phyloP scores from a whole-genome alignment of 2,113 vertebrate genomes.

The Sylvilagus bachmani region DNA sequence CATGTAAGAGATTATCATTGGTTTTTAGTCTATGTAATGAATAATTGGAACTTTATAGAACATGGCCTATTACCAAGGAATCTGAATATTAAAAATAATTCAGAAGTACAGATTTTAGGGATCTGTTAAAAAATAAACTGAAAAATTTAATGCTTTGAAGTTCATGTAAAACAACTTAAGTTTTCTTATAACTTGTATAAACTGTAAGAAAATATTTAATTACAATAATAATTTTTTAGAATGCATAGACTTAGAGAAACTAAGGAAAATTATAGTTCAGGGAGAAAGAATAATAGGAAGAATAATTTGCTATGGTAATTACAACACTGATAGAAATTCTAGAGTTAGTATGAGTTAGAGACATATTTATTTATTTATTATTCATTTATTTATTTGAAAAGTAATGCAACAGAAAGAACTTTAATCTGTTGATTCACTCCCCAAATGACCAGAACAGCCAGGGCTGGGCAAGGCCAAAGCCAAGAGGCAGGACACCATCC shows the following conservation, averaged over 20 bases:
- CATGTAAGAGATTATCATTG: constrained; percentile 52
- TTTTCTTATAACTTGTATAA: background rate
- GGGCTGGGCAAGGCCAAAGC: too few relatives aligned
- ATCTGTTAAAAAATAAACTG: too few relatives aligned
- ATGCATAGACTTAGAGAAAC: background rate
- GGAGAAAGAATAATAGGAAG: background rate
- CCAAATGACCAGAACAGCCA: too few relatives aligned
- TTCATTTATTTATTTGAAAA: too few relatives aligned
- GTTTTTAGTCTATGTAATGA: constrained; percentile 57
- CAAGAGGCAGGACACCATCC: too few relatives aligned
- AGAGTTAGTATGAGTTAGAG: background rate
- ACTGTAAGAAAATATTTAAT: constrained; percentile 38
- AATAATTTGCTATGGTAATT: constrained; percentile 46
- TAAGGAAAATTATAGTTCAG: constrained; percentile 25
- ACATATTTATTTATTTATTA: too few relatives aligned
- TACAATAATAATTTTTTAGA: constrained; percentile 32
- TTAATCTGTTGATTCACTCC: too few relatives aligned
- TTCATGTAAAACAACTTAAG: background rate
- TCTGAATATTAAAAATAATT: background rate
- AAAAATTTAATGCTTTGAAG: too few relatives aligned
- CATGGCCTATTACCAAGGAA: background rate
- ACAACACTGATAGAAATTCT: constrained; percentile 28
- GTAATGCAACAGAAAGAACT: too few relatives aligned
- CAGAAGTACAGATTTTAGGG: too few relatives aligned
- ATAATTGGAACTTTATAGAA: constrained; percentile 12